Percentiles rank a stretch among this genome's conserved stretches.
These are phyloP conservation scores for Macquaria ambigua DNA, from an alignment of 2,113 vertebrate species.

Conservation along the genomic window DNA sequence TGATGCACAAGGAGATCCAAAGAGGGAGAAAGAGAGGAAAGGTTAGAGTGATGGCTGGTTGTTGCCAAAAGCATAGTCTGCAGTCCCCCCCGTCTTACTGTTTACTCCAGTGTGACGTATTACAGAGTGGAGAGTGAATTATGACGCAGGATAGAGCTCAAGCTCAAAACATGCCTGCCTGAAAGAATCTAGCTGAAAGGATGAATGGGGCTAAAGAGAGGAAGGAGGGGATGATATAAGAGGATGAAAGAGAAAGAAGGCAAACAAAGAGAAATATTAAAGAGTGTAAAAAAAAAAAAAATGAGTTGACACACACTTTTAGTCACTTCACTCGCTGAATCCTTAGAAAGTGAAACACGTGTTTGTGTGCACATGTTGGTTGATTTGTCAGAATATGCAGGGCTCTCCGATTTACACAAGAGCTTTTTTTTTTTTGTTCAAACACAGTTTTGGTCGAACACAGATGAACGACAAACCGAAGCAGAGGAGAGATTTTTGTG, in stretches of 20 bases:
- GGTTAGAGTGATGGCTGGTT: slow-evolving; percentile 40
- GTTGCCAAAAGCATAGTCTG: slow-evolving; percentile 60
- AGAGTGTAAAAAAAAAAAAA: slow-evolving; percentile 13
- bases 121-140: slow-evolving; percentile 54
- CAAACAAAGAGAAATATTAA: slow-evolving; percentile 13
- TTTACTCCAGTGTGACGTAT: slow-evolving; percentile 71
- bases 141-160: slow-evolving; percentile 55
- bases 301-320: slow-evolving; percentile 10
- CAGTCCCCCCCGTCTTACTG: slow-evolving; percentile 28
- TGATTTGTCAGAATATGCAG: slow-evolving; percentile 32
- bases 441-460: slow-evolving; percentile 4
- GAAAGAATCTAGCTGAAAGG: slow-evolving; percentile 50
- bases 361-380: not conserved
- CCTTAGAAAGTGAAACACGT: slow-evolving; percentile 1
- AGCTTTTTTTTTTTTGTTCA: slow-evolving; percentile 5
- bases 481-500: slow-evolving; percentile 32
- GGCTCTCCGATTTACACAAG: slow-evolving; percentile 2
- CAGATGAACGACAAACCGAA: slow-evolving; percentile 35
- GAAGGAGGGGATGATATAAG: slow-evolving; percentile 33
- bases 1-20: slow-evolving; percentile 37
- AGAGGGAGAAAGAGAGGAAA: slow-evolving; percentile 23
- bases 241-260: slow-evolving; percentile 32
- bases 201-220: slow-evolving; percentile 41
- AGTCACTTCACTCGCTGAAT: not conserved
- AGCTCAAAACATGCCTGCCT: slow-evolving; percentile 48